phyloP scores from a whole-genome alignment of 2,113 vertebrate species.

The Motacilla alba region DNA sequence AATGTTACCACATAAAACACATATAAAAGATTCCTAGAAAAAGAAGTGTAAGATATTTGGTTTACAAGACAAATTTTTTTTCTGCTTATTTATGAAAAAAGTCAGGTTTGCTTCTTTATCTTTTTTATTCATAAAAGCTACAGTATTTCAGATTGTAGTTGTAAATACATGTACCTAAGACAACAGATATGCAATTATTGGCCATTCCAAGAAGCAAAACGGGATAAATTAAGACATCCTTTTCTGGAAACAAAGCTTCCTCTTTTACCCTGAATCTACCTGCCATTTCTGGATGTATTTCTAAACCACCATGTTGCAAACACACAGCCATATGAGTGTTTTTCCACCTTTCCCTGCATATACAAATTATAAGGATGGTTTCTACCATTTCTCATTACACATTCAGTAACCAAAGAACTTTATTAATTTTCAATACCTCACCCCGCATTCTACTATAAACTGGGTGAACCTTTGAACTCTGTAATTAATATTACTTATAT shows the following conservation, averaged over 20 bases:
- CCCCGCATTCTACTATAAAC: not conserved
- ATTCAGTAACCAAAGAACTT: not conserved
- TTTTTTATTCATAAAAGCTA: not conserved
- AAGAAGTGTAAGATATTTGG: rapidly evolving
- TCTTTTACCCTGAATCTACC: not conserved
- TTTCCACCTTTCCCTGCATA: not conserved
- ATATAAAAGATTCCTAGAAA: not conserved
- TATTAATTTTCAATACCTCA: not conserved
- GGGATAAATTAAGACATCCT: not conserved
- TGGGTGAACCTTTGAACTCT: not conserved
- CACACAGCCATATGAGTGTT: not conserved
- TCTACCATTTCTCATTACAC: not conserved
- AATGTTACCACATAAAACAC: not conserved
- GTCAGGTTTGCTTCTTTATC: not conserved
- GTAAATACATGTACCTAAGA: not conserved
- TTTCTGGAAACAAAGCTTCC: not conserved
- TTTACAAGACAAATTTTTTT: not conserved
- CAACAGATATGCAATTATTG: not conserved
- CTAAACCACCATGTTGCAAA: not conserved
- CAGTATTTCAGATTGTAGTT: not conserved
- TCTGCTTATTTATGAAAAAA: not conserved
- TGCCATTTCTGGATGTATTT: not conserved
- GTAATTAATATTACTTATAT: not conserved
- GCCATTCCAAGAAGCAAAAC: not conserved
- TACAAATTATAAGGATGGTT: not conserved